A percentile compares a stretch with the other conserved stretches of the same genome.
phyloP scores from a whole-genome alignment of 2,113 vertebrate species.

The Setophaga petechia region DNA sequence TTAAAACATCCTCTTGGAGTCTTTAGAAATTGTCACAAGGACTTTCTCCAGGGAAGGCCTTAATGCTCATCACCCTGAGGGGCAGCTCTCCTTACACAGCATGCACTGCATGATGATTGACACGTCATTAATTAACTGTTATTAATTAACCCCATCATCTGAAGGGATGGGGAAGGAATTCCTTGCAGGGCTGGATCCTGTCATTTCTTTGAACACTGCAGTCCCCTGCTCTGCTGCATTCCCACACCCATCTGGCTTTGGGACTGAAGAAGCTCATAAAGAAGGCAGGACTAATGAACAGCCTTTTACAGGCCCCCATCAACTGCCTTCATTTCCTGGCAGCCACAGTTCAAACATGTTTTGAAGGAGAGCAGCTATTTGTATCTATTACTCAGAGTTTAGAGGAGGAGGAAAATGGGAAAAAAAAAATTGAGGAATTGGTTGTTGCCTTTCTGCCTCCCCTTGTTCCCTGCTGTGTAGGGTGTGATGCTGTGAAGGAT shows the following conservation, averaged over 20 bases:
- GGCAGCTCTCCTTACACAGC: neutral
- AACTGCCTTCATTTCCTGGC: neutral
- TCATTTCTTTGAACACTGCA: neutral
- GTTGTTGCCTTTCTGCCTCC: neutral
- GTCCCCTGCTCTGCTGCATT: neutral
- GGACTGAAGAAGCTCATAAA: neutral
- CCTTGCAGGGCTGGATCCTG: neutral
- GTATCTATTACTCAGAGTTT: neutral
- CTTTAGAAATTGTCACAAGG: neutral
- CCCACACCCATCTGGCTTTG: neutral
- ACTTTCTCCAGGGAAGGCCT: conserved; percentile 13
- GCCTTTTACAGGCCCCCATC: neutral
- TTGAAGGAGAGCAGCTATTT: neutral
- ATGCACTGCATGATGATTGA: neutral
- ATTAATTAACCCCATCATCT: conserved; percentile 52
- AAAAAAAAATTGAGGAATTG: rapidly evolving
- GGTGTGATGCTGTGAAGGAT: neutral
- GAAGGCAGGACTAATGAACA: neutral
- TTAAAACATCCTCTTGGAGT: neutral
- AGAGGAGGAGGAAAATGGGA: neutral
- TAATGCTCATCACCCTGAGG: neutral
- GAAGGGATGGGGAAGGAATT: neutral
- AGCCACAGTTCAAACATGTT: neutral
- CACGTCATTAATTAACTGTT: conserved; percentile 31
- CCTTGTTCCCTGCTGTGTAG: neutral